Conservation (phyloP, 2,113 vertebrate genomes). For the Nycticebus coucang region DNA sequence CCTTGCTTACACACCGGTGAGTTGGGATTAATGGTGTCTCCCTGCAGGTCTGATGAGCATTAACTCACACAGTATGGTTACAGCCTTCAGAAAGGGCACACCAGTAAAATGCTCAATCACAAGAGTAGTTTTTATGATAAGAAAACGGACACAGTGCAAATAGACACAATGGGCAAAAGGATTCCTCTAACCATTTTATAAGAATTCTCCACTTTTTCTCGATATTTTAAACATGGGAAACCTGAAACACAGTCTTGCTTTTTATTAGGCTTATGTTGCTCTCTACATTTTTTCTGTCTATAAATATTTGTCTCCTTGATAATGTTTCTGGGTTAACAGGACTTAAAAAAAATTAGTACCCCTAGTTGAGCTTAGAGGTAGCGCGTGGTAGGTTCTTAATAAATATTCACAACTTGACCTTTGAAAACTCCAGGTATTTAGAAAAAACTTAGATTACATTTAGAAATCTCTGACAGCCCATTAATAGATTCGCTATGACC, state of each 20-base stretch:
- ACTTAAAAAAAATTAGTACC: background rate
- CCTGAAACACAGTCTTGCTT: background rate
- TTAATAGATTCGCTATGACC: background rate
- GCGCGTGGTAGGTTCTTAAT: background rate
- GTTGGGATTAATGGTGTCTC: background rate
- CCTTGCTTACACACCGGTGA: background rate
- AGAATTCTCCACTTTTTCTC: background rate
- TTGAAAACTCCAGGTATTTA: slow-evolving; percentile 36
- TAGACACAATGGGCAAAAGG: background rate
- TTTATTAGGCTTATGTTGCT: background rate
- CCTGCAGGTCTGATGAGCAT: background rate
- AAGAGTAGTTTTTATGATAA: background rate
- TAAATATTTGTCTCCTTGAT: background rate
- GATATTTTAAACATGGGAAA: background rate
- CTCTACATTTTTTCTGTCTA: background rate
- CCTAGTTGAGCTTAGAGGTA: background rate
- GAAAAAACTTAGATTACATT: slow-evolving; percentile 37
- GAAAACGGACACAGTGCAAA: background rate
- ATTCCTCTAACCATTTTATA: background rate
- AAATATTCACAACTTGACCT: slow-evolving; percentile 1
- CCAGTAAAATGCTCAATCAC: background rate
- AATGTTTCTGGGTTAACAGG: background rate
- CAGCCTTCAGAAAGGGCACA: background rate
- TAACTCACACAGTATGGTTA: background rate
- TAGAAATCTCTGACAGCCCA: background rate